Base-by-base conservation (phyloP, 2,888 invertebrate species). In the Napeogenes sylphis region DNA sequence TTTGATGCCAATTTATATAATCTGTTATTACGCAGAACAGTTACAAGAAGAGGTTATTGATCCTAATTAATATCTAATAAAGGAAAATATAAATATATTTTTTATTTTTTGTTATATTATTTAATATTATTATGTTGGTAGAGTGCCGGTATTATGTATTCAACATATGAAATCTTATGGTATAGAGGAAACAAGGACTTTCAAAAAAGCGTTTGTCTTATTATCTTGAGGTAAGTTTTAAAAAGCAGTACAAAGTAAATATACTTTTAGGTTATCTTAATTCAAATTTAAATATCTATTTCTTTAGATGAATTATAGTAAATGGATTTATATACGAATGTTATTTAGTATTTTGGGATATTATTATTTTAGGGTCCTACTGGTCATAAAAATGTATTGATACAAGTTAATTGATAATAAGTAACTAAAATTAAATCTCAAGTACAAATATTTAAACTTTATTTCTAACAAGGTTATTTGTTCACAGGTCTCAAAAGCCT, bases 141-240 rank as follows among this genome's bases (percentile, higher is more conserved):
- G 68, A 68, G 65, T 62, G 53, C 56, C 14, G 60, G 58, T 6
- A 59, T 68, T 30, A 62, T 63, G 46, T 58, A 68, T 10, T 45
- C 68, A 2, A 65, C 65, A 6, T 68, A 68, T 58, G 66, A 70
- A 47, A 67, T 61, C 53, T 57, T 64, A 45, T 70, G 66, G 64
- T 67, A 68, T 32, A 51, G 61, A 32, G 55, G 62, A 14, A 47
- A 45, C 21, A 51, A 51, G 6, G 35, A 63, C 45, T 65, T 66
- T 56, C 64, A 61, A 47, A 67, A 66, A 35, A 62, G 53, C 2
- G 63, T 70, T 45, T 61, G 47, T 42, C 61, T 70, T 58, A 64
- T 70, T 30, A 70, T 68, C 30, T 42, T 57, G 56, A 68, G 68
- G 68, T 68, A 56, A 59, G 13, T 47, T 42, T 42, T 46, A 55